phyloP scores from a whole-genome alignment of 2,888 invertebrate species.

The Desoria tigrina region DNA sequence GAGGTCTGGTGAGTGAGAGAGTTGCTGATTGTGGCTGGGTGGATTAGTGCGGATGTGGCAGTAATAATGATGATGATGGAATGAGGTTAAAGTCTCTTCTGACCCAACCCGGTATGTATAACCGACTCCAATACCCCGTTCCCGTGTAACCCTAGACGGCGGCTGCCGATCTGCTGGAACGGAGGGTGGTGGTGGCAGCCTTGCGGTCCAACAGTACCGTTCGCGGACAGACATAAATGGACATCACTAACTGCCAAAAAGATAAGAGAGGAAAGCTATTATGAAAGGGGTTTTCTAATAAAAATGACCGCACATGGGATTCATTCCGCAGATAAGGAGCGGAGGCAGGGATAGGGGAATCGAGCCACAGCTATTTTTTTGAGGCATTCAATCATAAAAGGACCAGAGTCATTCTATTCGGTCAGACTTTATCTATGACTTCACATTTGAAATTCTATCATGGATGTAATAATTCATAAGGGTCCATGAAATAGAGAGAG shows the following conservation, averaged over 20 bases:
- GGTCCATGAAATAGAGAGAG: slow-evolving; percentile 18
- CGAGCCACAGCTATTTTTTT: slow-evolving; percentile 45
- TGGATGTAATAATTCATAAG: slow-evolving; percentile 33
- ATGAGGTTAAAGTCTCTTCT: slow-evolving; percentile 16
- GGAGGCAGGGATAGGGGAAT: slow-evolving; percentile 39
- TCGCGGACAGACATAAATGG: slow-evolving; percentile 30
- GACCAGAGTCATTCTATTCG: slow-evolving; percentile 47
- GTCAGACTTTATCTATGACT: slow-evolving; percentile 51
- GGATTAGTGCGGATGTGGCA: slow-evolving; percentile 20
- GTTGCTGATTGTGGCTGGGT: slow-evolving; percentile 3
- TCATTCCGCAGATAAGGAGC: slow-evolving; percentile 35
- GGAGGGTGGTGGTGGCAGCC: neutral
- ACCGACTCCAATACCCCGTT: neutral
- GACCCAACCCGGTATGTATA: slow-evolving; percentile 5
- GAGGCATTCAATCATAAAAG: slow-evolving; percentile 52
- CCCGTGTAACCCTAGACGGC: neutral
- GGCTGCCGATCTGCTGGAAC: neutral
- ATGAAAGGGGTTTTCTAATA: slow-evolving; percentile 51
- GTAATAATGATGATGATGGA: slow-evolving; percentile 25
- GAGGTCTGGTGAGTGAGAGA: slow-evolving; percentile 7
- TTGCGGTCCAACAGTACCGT: slow-evolving; percentile 10
- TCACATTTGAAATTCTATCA: slow-evolving; percentile 53
- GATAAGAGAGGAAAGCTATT: slow-evolving; percentile 51
- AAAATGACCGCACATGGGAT: slow-evolving; percentile 52
- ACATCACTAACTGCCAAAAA: slow-evolving; percentile 53